These are phyloP conservation scores for Tetramorium simillimum DNA, from an alignment of 1,140 invertebrate species.

Conservation along the genomic window DNA sequence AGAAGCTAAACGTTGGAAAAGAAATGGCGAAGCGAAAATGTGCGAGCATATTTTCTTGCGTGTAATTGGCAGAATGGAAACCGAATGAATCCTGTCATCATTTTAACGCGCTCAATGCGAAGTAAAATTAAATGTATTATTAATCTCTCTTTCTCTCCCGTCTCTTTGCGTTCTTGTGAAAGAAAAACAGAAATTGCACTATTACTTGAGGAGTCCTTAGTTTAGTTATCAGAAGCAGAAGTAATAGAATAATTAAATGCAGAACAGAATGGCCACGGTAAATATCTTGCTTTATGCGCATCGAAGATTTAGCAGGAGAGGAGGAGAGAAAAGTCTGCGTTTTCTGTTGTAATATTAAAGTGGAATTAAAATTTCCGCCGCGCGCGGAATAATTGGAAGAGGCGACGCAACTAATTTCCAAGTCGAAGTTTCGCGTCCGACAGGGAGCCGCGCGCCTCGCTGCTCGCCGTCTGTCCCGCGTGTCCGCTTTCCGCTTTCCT, in stretches of 20 bases:
- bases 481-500: not conserved
- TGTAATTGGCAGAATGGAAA: not conserved
- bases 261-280: not conserved
- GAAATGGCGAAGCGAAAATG: not conserved
- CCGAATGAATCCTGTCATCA: not conserved
- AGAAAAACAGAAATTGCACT: not conserved
- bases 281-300: not conserved
- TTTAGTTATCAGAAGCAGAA: not conserved
- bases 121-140: not conserved
- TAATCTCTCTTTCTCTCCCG: not conserved
- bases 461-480: conserved; percentile 13
- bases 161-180: not conserved
- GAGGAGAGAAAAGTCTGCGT: not conserved
- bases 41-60: not conserved
- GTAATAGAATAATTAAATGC: not conserved
- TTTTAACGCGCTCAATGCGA: not conserved
- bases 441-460: not conserved
- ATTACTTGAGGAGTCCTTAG: not conserved
- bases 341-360: not conserved
- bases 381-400: not conserved
- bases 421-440: conserved; percentile 9
- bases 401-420: conserved; percentile 46
- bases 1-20: not conserved
- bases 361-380: conserved; percentile 26
- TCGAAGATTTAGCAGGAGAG: not conserved